Conservation (phyloP, 2,888 invertebrate species). For the Drosophila quinaria region DNA sequence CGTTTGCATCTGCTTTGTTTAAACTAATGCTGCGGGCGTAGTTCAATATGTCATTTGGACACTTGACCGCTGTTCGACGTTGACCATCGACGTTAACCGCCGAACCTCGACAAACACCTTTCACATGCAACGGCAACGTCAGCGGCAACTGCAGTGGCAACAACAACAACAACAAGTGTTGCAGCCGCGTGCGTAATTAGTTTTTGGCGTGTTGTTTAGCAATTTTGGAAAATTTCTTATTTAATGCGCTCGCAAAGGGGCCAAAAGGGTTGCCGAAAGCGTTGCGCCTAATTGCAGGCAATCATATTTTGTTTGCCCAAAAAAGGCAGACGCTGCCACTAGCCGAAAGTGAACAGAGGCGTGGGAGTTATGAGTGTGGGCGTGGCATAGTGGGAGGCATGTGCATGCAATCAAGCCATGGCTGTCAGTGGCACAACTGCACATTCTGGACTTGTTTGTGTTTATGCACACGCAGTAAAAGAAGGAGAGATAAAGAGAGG, state of each 20-base stretch:
- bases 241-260: conserved; percentile 60
- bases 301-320: conserved; percentile 78
- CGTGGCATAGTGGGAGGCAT: conserved; percentile 17
- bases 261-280: conserved; percentile 57
- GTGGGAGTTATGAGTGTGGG: conserved; percentile 1
- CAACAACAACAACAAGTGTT: conserved; percentile 14
- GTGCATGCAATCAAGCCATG: conserved; percentile 66
- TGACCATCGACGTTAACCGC: conserved; percentile 9
- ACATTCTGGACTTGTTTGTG: conserved; percentile 45
- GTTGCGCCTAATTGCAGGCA: conserved; percentile 75
- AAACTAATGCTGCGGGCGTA: conserved; percentile 20
- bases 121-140: conserved; percentile 31
- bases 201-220: conserved; percentile 72
- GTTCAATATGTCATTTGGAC: conserved; percentile 17
- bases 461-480: conserved; percentile 8
- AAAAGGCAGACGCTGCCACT: conserved; percentile 34
- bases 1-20: conserved; percentile 15
- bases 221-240: conserved; percentile 75
- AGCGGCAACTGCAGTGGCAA: conserved; percentile 5
- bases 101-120: conserved; percentile 30
- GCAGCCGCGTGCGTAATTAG: conserved; percentile 62
- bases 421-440: conserved; percentile 62
- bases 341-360: neutral
- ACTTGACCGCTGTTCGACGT: conserved; percentile 4
- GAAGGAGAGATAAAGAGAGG: neutral